Percentiles rank a stretch among this genome's conserved stretches.
phyloP scores from a whole-genome alignment of 2,888 invertebrate species.

The Chalcis sispes region DNA sequence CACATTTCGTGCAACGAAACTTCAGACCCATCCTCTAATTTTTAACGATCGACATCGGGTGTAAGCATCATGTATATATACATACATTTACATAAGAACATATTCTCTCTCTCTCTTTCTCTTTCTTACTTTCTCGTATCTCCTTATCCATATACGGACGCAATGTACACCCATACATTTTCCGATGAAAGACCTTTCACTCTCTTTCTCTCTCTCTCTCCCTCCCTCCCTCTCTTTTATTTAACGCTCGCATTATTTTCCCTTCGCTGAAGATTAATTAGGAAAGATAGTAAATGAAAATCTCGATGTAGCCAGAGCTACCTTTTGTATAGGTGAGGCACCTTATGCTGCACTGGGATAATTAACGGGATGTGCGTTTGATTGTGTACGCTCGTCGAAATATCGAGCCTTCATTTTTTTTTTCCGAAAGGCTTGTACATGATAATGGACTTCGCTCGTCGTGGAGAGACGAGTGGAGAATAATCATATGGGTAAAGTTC shows the following conservation, averaged over 20 bases:
- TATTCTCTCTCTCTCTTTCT: no score
- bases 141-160: not conserved
- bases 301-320: not conserved
- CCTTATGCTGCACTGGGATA: conserved; percentile 5
- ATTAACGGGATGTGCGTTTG: no score
- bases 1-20: no score
- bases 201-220: no score
- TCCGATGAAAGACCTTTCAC: conserved; percentile 16
- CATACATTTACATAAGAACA: not conserved
- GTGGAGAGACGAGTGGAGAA: no score
- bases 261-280: conserved; percentile 35
- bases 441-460: conserved; percentile 15
- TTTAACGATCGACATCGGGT: no score
- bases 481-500: no score
- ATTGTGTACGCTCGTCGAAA: no score
- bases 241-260: not conserved
- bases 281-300: conserved; percentile 23
- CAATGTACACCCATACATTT: conserved; percentile 7
- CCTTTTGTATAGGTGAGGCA: not conserved
- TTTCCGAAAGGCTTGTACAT: not conserved
- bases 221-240: not conserved
- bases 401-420: no score
- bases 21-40: no score
- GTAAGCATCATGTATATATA: not conserved
- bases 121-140: conserved; percentile 4